Percentiles rank a stretch among this genome's conserved stretches.
Conservation (phyloP, 92 coral and sea anemone genomes). For the Umimayanthus chanpuru region DNA sequence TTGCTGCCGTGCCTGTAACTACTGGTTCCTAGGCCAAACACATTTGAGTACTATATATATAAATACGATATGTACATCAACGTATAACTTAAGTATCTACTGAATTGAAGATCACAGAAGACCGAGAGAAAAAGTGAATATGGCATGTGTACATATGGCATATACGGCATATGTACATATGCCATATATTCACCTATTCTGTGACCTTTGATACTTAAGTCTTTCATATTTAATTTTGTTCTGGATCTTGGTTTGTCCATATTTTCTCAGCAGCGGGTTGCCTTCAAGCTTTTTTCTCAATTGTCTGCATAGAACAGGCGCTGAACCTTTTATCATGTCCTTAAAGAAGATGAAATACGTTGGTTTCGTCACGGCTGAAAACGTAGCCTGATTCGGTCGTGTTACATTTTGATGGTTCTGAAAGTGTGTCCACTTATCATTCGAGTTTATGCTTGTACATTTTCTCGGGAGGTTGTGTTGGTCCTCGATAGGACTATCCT, state of each 20-base stretch:
- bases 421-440: conserved; percentile 1
- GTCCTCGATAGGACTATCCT: background rate
- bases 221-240: conserved; percentile 39
- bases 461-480: background rate
- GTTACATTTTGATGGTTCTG: background rate
- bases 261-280: conserved; percentile 7
- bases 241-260: conserved; percentile 21
- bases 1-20: too few relatives aligned
- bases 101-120: too few relatives aligned
- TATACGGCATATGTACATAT: too few relatives aligned
- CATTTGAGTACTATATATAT: too few relatives aligned
- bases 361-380: conserved; percentile 27
- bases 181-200: background rate
- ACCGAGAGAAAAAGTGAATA: too few relatives aligned
- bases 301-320: background rate
- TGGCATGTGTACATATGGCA: too few relatives aligned
- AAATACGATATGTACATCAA: too few relatives aligned
- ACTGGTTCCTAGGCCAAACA: too few relatives aligned
- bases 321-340: conserved; percentile 20
- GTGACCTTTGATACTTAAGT: conserved; percentile 23
- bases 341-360: background rate
- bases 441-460: background rate
- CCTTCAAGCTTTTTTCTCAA: conserved; percentile 27
- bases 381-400: conserved; percentile 22
- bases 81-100: too few relatives aligned